Conservation (phyloP, 2,113 vertebrate genomes). For the Engystomops pustulosus region DNA sequence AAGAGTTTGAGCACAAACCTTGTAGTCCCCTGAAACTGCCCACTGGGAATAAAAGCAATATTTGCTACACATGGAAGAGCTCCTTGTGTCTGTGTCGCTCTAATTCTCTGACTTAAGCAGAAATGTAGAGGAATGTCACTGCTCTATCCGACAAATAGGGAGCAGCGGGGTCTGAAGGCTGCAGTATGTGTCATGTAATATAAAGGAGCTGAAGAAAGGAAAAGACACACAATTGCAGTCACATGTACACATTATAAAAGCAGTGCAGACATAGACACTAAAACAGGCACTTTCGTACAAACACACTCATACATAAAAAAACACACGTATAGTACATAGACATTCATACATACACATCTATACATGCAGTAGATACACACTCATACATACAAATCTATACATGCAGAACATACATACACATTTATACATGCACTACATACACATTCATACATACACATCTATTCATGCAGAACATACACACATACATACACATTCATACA, state of each 20-base stretch:
- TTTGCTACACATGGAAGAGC: constrained; percentile 39
- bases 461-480: no score
- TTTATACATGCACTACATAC: no score
- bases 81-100: constrained; percentile 18
- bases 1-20: constrained; percentile 37
- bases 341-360: not conserved
- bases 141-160: not conserved
- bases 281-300: no score
- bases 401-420: no score
- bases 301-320: no score
- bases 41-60: constrained; percentile 40
- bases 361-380: no score
- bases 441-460: no score
- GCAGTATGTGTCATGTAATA: not conserved
- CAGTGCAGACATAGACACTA: no score
- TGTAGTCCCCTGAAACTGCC: constrained; percentile 24
- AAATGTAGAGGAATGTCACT: constrained; percentile 19
- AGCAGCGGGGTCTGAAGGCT: not conserved
- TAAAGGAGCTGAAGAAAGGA: not conserved
- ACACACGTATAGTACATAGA: not conserved
- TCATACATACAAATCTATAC: no score
- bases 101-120: constrained; percentile 40
- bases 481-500: no score
- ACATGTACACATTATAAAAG: no score
- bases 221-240: not conserved